phyloP scores from a whole-genome alignment of 2,797 vertebrate species.

The Semotilus atromaculatus region DNA sequence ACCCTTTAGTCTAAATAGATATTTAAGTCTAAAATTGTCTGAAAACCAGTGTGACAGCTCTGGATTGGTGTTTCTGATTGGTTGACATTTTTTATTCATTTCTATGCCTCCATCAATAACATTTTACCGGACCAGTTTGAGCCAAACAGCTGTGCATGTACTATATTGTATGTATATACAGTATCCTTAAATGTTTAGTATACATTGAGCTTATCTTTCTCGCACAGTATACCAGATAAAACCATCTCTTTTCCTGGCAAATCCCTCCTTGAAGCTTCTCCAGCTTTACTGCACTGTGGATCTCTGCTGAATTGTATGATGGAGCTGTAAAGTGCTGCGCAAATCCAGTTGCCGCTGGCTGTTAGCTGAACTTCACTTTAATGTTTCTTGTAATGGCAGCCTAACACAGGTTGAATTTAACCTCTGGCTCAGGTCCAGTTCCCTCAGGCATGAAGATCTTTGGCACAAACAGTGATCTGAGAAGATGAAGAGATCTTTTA shows the following conservation, averaged over 20 bases:
- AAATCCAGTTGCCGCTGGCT: constrained; percentile 43
- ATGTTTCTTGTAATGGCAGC: constrained; percentile 42
- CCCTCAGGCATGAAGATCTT: constrained; percentile 43
- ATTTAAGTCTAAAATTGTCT: too few species aligned
- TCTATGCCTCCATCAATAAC: neutral
- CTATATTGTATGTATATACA: neutral
- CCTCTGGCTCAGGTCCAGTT: constrained; percentile 40
- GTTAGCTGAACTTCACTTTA: constrained; percentile 48
- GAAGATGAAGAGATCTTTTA: constrained; percentile 50
- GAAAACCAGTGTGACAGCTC: neutral
- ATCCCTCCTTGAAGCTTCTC: constrained; percentile 20
- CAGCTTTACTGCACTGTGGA: neutral
- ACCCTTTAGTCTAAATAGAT: neutral
- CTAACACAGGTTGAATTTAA: constrained; percentile 49
- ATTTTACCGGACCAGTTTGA: neutral
- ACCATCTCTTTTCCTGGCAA: constrained; percentile 35
- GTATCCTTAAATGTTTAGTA: neutral
- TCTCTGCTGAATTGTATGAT: constrained; percentile 37
- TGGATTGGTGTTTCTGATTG: neutral
- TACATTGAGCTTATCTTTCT: constrained; percentile 23
- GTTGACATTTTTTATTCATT: neutral
- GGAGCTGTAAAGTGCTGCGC: constrained; percentile 17
- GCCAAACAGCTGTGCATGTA: neutral
- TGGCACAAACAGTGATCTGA: constrained; percentile 40
- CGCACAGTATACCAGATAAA: neutral